phyloP scores from a whole-genome alignment of 2,797 vertebrate species.

The Siniperca obscura region DNA sequence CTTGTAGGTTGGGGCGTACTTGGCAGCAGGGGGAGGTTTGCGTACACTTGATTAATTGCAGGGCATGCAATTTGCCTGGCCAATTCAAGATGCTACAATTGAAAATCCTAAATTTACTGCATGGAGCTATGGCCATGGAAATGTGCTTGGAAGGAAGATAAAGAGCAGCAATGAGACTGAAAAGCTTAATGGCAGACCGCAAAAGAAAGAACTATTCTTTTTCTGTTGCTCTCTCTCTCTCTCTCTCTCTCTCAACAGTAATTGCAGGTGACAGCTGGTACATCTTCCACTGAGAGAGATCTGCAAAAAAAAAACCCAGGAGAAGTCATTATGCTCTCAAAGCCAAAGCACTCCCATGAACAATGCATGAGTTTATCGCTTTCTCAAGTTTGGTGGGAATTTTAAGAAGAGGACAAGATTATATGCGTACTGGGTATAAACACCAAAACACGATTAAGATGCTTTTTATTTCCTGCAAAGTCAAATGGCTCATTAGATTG shows the following conservation, averaged over 20 bases:
- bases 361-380: constrained; percentile 74
- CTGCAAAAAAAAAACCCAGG: constrained; percentile 41
- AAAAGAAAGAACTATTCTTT: constrained; percentile 49
- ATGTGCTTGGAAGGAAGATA: constrained; percentile 64
- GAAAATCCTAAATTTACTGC: constrained; percentile 60
- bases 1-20: constrained; percentile 52
- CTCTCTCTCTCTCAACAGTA: constrained; percentile 51
- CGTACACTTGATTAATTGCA: constrained; percentile 79
- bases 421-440: constrained; percentile 61
- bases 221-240: constrained; percentile 26
- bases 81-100: constrained; percentile 67
- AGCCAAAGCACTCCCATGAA: constrained; percentile 70
- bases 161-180: constrained; percentile 62
- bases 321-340: constrained; percentile 72
- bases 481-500: constrained; percentile 55
- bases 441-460: constrained; percentile 61
- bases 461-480: constrained; percentile 45
- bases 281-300: constrained; percentile 69
- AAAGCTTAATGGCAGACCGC: constrained; percentile 59
- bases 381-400: constrained; percentile 65
- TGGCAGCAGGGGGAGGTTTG: constrained; percentile 44
- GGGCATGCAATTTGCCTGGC: constrained; percentile 57
- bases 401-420: constrained; percentile 64
- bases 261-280: constrained; percentile 78
- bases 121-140: constrained; percentile 39